These are phyloP conservation scores for Spheniscus mendiculus DNA, from an alignment of 2,113 vertebrate genomes.

Conservation along the genomic window DNA sequence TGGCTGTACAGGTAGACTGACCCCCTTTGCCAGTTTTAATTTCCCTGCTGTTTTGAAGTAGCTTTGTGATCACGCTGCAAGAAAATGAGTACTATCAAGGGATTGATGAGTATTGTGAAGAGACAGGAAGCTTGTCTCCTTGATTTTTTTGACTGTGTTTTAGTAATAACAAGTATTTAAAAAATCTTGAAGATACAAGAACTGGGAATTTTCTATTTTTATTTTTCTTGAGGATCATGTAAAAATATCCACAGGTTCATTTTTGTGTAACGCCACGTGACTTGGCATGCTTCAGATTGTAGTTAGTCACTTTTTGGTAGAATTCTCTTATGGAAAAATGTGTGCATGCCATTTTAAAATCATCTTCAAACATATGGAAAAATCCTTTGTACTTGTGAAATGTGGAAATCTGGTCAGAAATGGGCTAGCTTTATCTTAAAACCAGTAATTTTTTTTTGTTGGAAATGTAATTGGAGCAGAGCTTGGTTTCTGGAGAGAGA, in stretches of 20 bases:
- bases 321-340: slow-evolving; percentile 16
- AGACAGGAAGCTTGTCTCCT: neutral
- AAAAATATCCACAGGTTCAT: slow-evolving; percentile 16
- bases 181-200: neutral
- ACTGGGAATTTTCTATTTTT: neutral
- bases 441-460: neutral
- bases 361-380: slow-evolving; percentile 10
- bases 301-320: slow-evolving; percentile 47
- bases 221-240: neutral
- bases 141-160: neutral
- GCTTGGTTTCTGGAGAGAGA: neutral
- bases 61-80: neutral
- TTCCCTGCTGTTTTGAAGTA: neutral
- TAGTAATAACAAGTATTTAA: neutral
- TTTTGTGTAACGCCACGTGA: neutral
- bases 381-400: slow-evolving; percentile 27
- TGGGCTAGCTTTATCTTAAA: neutral
- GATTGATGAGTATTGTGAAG: neutral
- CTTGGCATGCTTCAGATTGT: neutral
- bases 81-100: neutral
- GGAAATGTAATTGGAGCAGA: neutral
- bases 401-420: slow-evolving; percentile 26
- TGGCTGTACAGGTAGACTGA: neutral
- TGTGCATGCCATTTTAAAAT: slow-evolving; percentile 19
- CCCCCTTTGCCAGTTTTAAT: neutral